These are phyloP conservation scores for Galagoides demidoff DNA, from an alignment of 2,797 vertebrate genomes.

Conservation along the genomic window DNA sequence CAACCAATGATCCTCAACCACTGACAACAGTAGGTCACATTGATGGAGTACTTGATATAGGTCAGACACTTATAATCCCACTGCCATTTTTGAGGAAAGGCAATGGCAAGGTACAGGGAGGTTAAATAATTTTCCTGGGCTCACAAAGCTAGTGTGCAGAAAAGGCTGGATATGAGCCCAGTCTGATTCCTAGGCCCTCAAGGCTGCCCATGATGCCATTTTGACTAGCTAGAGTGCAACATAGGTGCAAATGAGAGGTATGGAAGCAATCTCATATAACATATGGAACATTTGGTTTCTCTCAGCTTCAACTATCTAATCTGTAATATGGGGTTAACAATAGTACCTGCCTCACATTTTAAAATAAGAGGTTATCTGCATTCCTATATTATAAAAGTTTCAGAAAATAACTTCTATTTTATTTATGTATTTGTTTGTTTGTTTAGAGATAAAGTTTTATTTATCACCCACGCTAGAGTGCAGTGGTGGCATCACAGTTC, in stretches of 20 bases:
- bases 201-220: not conserved
- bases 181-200: not conserved
- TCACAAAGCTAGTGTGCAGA: not conserved
- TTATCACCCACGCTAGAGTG: not conserved
- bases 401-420: not conserved
- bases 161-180: not conserved
- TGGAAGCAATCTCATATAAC: not conserved
- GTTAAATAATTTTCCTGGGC: not conserved
- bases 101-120: not conserved
- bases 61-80: not conserved
- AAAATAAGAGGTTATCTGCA: not conserved
- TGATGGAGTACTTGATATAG: not conserved
- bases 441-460: not conserved
- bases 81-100: not conserved
- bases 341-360: not conserved
- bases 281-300: constrained; percentile 4
- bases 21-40: not conserved
- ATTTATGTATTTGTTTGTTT: not conserved
- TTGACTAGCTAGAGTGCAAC: not conserved
- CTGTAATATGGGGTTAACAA: not conserved
- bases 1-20: not conserved
- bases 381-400: not conserved
- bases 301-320: not conserved
- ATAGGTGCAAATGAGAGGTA: not conserved
- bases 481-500: not conserved